Conservation (phyloP, 2,888 invertebrate species). For the Tiliacea citrago region DNA sequence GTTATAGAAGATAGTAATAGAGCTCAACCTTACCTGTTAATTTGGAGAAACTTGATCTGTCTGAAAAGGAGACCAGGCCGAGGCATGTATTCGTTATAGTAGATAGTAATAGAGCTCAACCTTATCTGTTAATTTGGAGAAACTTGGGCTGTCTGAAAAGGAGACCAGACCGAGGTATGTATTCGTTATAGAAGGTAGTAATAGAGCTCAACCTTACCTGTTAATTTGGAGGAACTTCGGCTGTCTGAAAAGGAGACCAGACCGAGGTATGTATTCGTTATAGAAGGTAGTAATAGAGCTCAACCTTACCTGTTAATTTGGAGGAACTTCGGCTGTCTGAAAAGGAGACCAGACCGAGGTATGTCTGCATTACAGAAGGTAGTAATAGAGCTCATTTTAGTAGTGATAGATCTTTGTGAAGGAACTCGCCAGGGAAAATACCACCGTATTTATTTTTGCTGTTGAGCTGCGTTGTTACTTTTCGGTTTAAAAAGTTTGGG, state of each 20-base stretch:
- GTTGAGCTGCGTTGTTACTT: not conserved
- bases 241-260: slow-evolving; percentile 79
- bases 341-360: slow-evolving; percentile 84
- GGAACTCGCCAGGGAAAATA: rapidly evolving
- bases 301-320: slow-evolving; percentile 70
- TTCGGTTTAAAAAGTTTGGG: not conserved
- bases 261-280: slow-evolving; percentile 76
- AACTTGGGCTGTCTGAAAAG: slow-evolving; percentile 77
- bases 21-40: slow-evolving; percentile 69
- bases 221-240: slow-evolving; percentile 76
- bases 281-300: not conserved
- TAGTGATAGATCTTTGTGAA: not conserved
- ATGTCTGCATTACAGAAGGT: slow-evolving; percentile 34
- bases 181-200: not conserved
- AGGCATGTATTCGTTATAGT: slow-evolving; percentile 71
- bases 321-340: slow-evolving; percentile 78
- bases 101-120: too few species aligned
- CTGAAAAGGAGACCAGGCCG: slow-evolving; percentile 82
- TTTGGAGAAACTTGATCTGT: slow-evolving; percentile 75
- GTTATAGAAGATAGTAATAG: not conserved
- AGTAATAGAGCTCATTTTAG: not conserved
- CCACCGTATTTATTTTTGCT: not conserved
- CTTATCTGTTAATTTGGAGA: slow-evolving; percentile 73
- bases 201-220: slow-evolving; percentile 69
- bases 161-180: slow-evolving; percentile 82